These are phyloP conservation scores for Enteromius treurensis DNA, from an alignment of 2,797 vertebrate genomes.

Conservation along the genomic window DNA sequence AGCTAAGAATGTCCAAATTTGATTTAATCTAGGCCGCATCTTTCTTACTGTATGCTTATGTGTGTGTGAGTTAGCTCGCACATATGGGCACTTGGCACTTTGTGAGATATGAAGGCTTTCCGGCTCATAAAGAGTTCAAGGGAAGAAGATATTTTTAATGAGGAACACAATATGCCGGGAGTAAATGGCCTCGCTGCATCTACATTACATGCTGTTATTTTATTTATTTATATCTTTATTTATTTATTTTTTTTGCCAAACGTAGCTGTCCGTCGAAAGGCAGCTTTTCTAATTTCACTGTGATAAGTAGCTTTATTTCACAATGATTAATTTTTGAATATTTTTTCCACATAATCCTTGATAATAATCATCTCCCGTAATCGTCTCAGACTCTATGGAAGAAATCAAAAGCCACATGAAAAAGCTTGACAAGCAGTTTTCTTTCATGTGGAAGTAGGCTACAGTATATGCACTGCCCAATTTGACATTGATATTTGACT, in stretches of 20 bases:
- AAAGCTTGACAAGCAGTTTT: not conserved
- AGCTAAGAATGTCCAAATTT: slow-evolving; percentile 2
- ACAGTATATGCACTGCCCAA: not conserved
- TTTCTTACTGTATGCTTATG: not conserved
- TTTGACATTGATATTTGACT: not conserved
- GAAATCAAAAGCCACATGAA: not conserved
- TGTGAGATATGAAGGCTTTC: slow-evolving; percentile 10
- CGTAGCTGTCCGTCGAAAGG: not conserved
- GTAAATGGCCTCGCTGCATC: slow-evolving; percentile 16
- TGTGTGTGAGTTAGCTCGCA: slow-evolving; percentile 41
- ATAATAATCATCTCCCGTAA: slow-evolving; percentile 15
- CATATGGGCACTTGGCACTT: slow-evolving; percentile 29
- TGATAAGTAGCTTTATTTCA: slow-evolving; percentile 13
- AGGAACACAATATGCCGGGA: slow-evolving; percentile 27
- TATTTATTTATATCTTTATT: not conserved
- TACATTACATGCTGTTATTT: slow-evolving; percentile 15
- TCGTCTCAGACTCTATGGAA: not conserved
- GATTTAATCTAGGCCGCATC: slow-evolving; percentile 11
- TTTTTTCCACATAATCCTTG: slow-evolving; percentile 11
- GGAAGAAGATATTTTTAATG: slow-evolving; percentile 34
- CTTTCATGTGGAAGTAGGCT: not conserved
- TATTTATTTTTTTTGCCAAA: not conserved
- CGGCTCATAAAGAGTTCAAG: slow-evolving; percentile 45
- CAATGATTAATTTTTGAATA: not conserved
- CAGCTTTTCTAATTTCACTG: not conserved